phyloP scores from a whole-genome alignment of 2,888 invertebrate species.

The Biston stratarius region DNA sequence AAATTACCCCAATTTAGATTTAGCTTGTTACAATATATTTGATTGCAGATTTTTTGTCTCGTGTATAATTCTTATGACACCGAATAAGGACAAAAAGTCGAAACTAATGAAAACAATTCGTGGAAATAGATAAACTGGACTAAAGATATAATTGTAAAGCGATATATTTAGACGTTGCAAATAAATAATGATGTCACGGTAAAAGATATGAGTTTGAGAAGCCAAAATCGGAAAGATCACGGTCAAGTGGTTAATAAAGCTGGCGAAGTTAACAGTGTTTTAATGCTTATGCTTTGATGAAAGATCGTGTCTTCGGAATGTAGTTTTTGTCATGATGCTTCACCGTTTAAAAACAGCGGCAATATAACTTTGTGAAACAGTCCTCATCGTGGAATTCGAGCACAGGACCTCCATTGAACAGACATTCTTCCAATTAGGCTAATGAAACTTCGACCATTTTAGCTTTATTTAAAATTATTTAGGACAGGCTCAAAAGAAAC shows the following conservation, averaged over 20 bases:
- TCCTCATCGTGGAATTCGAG: too few species aligned
- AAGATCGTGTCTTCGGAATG: too few species aligned
- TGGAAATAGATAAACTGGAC: conserved; percentile 45
- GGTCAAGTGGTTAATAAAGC: conserved; percentile 36
- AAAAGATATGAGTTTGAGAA: conserved; percentile 24
- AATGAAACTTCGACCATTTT: too few species aligned
- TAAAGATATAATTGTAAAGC: conserved; percentile 37
- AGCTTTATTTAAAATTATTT: too few species aligned
- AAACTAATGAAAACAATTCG: conserved; percentile 42
- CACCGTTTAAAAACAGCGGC: too few species aligned
- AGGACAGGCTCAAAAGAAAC: neutral
- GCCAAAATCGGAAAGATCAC: conserved; percentile 52
- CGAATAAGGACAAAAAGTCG: conserved; percentile 47
- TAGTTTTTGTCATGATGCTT: too few species aligned
- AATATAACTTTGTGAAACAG: too few species aligned
- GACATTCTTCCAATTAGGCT: too few species aligned
- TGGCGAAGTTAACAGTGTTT: neutral
- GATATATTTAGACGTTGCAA: conserved; percentile 40
- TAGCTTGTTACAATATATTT: too few species aligned
- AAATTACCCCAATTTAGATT: too few species aligned
- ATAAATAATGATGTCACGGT: conserved; percentile 53
- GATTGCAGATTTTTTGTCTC: neutral
- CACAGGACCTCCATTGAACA: too few species aligned
- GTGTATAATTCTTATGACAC: neutral
- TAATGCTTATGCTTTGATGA: too few species aligned